These are phyloP conservation scores for Trichosurus vulpecula DNA, from an alignment of 2,797 vertebrate species.

Conservation along the genomic window DNA sequence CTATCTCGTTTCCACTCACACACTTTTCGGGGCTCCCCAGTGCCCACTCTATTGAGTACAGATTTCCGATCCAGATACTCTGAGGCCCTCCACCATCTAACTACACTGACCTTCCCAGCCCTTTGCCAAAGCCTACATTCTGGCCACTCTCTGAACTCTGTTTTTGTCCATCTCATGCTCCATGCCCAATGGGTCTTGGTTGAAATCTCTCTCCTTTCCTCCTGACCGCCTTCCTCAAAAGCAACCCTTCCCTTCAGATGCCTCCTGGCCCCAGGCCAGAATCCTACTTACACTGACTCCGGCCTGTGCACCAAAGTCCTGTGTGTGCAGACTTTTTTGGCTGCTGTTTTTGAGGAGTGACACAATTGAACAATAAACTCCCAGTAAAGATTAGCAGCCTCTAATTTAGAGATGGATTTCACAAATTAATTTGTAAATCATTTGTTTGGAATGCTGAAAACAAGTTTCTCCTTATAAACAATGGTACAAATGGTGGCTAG, in stretches of 20 bases:
- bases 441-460: neutral
- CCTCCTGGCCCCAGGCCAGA: neutral
- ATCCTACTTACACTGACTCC: neutral
- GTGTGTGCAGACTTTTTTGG: neutral
- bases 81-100: neutral
- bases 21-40: neutral
- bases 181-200: too few relatives aligned
- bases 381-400: neutral
- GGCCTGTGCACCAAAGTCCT: fast-evolving
- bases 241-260: neutral
- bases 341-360: neutral
- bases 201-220: neutral
- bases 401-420: neutral
- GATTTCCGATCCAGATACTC: neutral
- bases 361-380: neutral
- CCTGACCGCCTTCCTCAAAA: neutral
- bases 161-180: neutral
- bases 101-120: neutral
- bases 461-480: neutral
- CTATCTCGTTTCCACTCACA: neutral
- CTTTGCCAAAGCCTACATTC: neutral
- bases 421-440: neutral
- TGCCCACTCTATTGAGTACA: neutral
- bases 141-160: neutral
- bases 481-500: neutral